Base-by-base conservation (phyloP, 2,888 invertebrate genomes). In the Pterostichus madidus region DNA sequence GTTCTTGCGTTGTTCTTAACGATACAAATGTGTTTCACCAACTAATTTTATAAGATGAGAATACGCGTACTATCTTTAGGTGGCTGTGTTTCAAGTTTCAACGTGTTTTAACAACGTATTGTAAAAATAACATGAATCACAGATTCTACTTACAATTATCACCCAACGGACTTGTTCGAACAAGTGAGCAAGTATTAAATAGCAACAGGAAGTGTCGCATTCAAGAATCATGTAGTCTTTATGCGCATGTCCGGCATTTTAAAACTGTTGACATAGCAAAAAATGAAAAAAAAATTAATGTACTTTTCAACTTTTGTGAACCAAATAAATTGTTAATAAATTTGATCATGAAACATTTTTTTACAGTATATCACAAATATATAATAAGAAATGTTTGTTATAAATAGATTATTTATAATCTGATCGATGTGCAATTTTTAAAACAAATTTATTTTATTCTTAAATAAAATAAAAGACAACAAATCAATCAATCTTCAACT, bases 121-220 rank as follows among this genome's bases (percentile, higher is more conserved):
- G 31, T 15, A 32, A 44, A 32, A 71, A 46, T 53, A 52, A 80
- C 53, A 52, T 71, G 56, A 56, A 52, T 73, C 71, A 68, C 80
- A 68, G 46, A 73, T 24, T 46, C 32, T 53, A 80, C 49, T 17
- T 68, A 5, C 64, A 46, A 79, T 39, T 24, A 80, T 73, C 71
- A 80, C 53, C n/a, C 71, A 83, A 83, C 83, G 77, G 53, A 83
- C 83, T 64, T 83, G 83, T 83, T 64, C 68, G 53, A 56, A 83
- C 83, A 64, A 77, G 83, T 82, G 53, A 46, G 61, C 24, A 35
- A 52, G 61, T 73, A n/a, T n/a, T n/a, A 73, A 39, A 17, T 44
- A 71, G 13, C 10, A 75, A 75, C 75, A 56, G 64, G 83, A 76
- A 77, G 39, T 79, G 77, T 52, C 75, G 82, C 32, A 32, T n/a